Conservation (phyloP, 2,888 invertebrate genomes). For the Acronicta aceris region DNA sequence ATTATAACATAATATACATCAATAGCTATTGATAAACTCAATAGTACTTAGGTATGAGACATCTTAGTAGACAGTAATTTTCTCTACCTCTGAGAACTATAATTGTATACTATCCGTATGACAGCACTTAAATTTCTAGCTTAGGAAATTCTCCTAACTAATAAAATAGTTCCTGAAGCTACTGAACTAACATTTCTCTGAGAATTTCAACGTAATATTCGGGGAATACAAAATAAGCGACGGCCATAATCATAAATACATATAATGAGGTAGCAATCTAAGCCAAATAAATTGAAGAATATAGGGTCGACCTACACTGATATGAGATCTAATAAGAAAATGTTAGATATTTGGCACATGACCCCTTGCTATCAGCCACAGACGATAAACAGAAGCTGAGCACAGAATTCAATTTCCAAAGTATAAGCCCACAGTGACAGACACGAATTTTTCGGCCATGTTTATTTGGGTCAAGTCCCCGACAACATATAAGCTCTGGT, state of each 20-base stretch:
- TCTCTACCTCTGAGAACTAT: slow-evolving; percentile 5
- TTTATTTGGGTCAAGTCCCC: slow-evolving; percentile 79
- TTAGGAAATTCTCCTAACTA: slow-evolving; percentile 13
- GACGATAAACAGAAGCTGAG: slow-evolving; percentile 67
- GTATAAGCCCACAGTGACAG: slow-evolving; percentile 69
- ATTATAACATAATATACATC: neutral
- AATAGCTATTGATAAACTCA: neutral
- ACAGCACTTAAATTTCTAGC: slow-evolving; percentile 17
- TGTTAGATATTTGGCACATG: slow-evolving; percentile 61
- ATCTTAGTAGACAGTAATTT: slow-evolving; percentile 14
- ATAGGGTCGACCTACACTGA: slow-evolving; percentile 10
- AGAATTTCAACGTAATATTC: slow-evolving; percentile 20
- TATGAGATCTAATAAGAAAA: slow-evolving; percentile 57
- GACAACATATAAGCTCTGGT: slow-evolving; percentile 79
- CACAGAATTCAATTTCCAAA: slow-evolving; percentile 77
- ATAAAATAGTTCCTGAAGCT: slow-evolving; percentile 30
- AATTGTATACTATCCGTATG: slow-evolving; percentile 20
- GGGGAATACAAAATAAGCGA: slow-evolving; percentile 13
- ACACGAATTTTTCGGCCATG: slow-evolving; percentile 76
- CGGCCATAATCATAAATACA: neutral
- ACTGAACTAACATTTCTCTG: slow-evolving; percentile 21
- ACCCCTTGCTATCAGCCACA: slow-evolving; percentile 56
- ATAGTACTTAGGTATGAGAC: slow-evolving; percentile 9
- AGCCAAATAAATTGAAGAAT: neutral
- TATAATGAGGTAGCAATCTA: neutral